Evolutionary conservation across 2,888 invertebrate genomes (phyloP), one percentile per base, ranked within the genome.

Genomic region (Electrophaes corylata): DNA sequence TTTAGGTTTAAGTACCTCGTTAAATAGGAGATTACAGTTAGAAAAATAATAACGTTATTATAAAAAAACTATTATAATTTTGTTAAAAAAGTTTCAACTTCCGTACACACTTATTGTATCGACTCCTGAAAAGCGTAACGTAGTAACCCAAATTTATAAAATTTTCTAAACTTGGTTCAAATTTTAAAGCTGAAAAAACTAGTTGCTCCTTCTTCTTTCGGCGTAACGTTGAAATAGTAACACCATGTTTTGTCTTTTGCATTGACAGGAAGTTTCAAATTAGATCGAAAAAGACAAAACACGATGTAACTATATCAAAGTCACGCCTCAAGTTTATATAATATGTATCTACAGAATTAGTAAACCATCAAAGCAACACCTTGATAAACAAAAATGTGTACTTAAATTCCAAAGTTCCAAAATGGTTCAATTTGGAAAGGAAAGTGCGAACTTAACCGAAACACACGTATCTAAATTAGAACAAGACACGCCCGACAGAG

Each of bases 1-100:
- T 71, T 77, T 75, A 39, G 26, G 11, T 40, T 43, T 55, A 37
- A 51, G 60, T 43, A 55, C 35, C 60, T 60, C 47, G 51, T 51
- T 59, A 54, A 53, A 46, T 47, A 55, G 23, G 18, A 26, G 43
- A 45, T 52, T 29, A 12, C 23, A 10, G 19, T 11, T 31, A n/a
- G 26, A 59, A 59, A 54, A 50, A 31, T 50, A 53, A 48, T 58
- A 18, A 12, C 14, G 41, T 41, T 45, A 41, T 50, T 41, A n/a
- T 18, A 19, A 14, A 20, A 31, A 3, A 12, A 33, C 33, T 37
- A 16, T 12, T 11, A 8, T 8, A 4, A 11, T 16, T 29, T 11
- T 3, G 8, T 10, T 10, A 10, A 4, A 3, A 16, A 16, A 44
- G 18, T 4, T 2, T 29, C 0, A 11, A 11, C 8, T 26, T 16